Evolutionary conservation across 2,113 vertebrate genomes (phyloP), one percentile per base, ranked within the genome.

Genomic region (Chaetodon trifascialis): DNA sequence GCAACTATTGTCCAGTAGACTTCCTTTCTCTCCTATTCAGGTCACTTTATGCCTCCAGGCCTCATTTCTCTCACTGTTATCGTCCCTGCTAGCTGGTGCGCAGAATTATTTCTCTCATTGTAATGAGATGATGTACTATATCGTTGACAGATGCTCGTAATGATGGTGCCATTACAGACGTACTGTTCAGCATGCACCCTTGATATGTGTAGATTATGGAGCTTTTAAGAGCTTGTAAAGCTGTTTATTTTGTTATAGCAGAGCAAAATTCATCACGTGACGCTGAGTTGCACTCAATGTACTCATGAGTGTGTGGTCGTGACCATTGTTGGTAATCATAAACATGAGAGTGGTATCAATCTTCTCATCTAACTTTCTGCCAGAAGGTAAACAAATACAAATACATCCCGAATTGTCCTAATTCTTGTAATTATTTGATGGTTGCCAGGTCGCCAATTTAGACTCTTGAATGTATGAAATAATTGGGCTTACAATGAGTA

Each of bases 41-140:
- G 91, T 91, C 91, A 90, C 54, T 87, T 87, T 81, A 66, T 79
- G 75, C 63, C 89, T 81, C 65, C 76, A 77, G 86, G 89, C 69
- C 62, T 93, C 77, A 76, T 90, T 84, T 75, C 81, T 77, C 80
- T 78, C 58, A 62, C 69, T 69, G 66, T 79, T 87, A 75, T 69
- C 67, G 79, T 76, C 71, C 51, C 79, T 80, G 85, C 66, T 83
- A 66, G 74, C 79, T 60, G n/a, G 40, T 60, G 3, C 42, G 54
- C 21, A 4, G 36, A 59, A 8, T 42, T 52, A 71, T 67, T 15
- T n/a, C 60, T 72, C 49, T 77, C 40, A 63, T 76, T 78, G 54
- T 75, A 92, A 89, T 68, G 51, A 86, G 79, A 62, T 84, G 85
- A 86, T 54, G 36, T 80, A 38, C 14, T 84, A 54, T 76, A 55